Percentiles rank a stretch among this genome's conserved stretches.
Conservation (phyloP, 1,140 invertebrate species). For the Drosophila nasuta region DNA sequence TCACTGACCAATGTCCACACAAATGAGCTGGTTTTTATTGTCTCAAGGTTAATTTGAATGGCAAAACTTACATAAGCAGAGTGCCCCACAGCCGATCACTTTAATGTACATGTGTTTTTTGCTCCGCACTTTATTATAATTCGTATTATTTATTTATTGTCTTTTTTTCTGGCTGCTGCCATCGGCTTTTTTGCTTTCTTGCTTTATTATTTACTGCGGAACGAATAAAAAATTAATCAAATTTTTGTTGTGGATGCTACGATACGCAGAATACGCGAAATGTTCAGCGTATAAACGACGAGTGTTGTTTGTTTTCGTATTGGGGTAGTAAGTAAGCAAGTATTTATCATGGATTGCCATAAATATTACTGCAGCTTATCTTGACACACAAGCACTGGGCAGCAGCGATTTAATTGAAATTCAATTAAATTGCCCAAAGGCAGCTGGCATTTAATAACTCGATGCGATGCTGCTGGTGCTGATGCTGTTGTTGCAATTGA, state of each 20-base stretch:
- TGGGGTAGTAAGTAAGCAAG: not conserved
- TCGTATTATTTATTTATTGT: constrained; percentile 26
- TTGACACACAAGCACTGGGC: constrained; percentile 23
- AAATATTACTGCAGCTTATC: constrained; percentile 72
- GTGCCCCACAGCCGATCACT: not conserved
- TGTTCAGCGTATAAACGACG: constrained; percentile 48
- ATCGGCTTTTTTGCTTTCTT: constrained; percentile 2
- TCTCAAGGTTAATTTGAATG: constrained; percentile 80
- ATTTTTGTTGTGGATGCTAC: constrained; percentile 54
- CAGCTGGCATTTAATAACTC: constrained; percentile 17
- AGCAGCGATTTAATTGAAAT: constrained; percentile 21
- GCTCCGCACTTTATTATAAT: constrained; percentile 57
- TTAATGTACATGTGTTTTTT: constrained; percentile 8
- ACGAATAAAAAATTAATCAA: constrained; percentile 67
- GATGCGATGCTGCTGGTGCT: not conserved
- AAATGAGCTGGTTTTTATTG: constrained; percentile 63
- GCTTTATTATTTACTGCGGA: constrained; percentile 33
- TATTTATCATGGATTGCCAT: constrained; percentile 71
- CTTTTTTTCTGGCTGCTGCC: not conserved
- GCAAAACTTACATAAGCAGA: constrained; percentile 70
- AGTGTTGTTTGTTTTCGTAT: not conserved
- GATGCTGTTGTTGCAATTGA: not conserved
- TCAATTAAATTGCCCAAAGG: constrained; percentile 14
- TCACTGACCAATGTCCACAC: constrained; percentile 11
- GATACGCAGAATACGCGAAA: constrained; percentile 58